Evolutionary conservation across 2,113 vertebrate genomes (phyloP).

Genomic region (Tenebrosternarchus preto): DNA sequence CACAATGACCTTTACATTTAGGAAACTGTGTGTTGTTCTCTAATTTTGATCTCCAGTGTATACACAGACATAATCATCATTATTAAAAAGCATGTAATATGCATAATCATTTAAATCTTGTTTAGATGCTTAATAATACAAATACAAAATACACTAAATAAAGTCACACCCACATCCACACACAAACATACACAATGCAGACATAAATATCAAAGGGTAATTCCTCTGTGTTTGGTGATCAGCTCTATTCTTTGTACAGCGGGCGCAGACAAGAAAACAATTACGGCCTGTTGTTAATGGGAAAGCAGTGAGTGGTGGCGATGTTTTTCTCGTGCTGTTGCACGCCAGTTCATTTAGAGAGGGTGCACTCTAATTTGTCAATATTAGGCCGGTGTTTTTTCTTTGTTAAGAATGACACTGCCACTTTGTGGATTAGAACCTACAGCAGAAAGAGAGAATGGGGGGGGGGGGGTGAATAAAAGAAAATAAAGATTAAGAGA

Average conservation of each 20-base stretch:
- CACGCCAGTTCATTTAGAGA: conserved; percentile 49
- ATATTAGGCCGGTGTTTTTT: conserved; percentile 60
- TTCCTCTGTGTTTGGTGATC: conserved; percentile 28
- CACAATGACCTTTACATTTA: too few species aligned
- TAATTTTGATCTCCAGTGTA: too few species aligned
- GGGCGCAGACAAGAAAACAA: conserved; percentile 32
- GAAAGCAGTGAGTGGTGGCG: conserved; percentile 23
- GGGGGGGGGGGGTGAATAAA: conserved; percentile 41
- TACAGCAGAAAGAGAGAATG: conserved; percentile 29
- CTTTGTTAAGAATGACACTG: conserved; percentile 45
- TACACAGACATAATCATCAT: too few species aligned
- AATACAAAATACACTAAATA: neutral
- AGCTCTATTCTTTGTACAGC: conserved; percentile 41
- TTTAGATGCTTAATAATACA: neutral
- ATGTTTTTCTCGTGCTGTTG: conserved; percentile 27
- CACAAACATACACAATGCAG: conserved; percentile 51
- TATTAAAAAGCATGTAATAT: neutral
- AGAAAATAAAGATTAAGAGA: neutral
- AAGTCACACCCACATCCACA: neutral
- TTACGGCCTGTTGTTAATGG: conserved; percentile 40
- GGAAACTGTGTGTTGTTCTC: neutral
- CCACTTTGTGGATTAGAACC: conserved; percentile 37
- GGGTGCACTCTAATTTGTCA: conserved; percentile 62
- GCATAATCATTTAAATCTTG: neutral
- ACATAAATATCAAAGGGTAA: conserved; percentile 12